phyloP scores from a whole-genome alignment of 2,888 invertebrate species.

The Dorcus hopei region DNA sequence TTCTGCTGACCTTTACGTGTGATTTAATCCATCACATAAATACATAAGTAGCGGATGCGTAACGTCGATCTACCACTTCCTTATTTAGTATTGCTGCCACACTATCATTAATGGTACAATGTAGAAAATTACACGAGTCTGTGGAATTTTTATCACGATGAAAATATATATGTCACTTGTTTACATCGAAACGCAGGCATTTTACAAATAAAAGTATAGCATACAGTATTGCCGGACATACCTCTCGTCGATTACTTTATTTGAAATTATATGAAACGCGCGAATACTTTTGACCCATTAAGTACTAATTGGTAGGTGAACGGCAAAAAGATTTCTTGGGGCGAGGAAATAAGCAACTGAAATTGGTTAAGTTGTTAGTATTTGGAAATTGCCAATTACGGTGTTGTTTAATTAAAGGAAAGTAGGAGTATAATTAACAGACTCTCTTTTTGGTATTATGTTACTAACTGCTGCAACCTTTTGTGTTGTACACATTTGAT shows the following conservation, averaged over 20 bases:
- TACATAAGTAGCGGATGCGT: not conserved
- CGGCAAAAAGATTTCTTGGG: not conserved
- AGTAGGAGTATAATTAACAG: not conserved
- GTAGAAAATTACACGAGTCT: not conserved
- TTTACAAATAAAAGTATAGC: too few relatives aligned
- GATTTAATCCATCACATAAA: slow-evolving; percentile 3
- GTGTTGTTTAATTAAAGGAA: not conserved
- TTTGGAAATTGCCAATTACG: not conserved
- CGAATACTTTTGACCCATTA: not conserved
- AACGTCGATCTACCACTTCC: not conserved
- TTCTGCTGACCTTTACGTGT: not conserved
- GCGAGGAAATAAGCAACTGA: not conserved
- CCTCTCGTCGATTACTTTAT: too few relatives aligned
- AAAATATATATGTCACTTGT: not conserved
- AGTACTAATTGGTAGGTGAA: not conserved
- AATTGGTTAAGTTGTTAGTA: not conserved
- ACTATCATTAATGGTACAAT: not conserved
- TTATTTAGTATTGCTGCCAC: not conserved
- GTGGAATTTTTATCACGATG: not conserved
- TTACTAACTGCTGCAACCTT: too few relatives aligned
- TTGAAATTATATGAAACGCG: not conserved
- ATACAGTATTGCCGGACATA: too few relatives aligned
- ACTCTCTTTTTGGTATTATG: too few relatives aligned
- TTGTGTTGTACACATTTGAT: too few relatives aligned
- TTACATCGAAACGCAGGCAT: too few relatives aligned